Base-by-base conservation (phyloP, 2,113 vertebrate genomes). In the Etheostoma cragini region DNA sequence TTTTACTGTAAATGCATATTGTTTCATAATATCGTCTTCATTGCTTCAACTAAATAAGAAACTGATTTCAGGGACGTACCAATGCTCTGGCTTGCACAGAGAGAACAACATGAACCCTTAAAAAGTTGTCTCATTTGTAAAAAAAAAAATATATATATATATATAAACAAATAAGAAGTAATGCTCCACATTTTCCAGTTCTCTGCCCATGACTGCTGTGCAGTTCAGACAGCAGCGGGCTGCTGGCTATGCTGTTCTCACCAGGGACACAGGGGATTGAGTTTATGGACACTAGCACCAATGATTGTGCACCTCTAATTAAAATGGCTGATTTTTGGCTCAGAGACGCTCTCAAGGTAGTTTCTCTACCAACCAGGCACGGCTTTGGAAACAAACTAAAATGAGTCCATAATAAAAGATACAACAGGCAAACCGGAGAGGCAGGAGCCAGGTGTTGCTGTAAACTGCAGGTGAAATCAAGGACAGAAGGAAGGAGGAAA, bases 251-350 rank as follows among this genome's bases (percentile, higher is more conserved):
- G 62, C 53, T n/a, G 35, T 65, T 79, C 81, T 76, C 84, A 68
- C 80, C 57, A 21, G 84, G 83, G 84, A 92, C 19, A 14, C 45
- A 5, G 24, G 22, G 62, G 67, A 64, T 84, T 82, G 63, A 81
- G 68, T 86, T 82, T 87, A 82, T 87, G 78, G 81, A 88, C 66
- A 83, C 78, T 76, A 63, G 84, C 74, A 71, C 78, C 81, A 90
- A 71, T 67, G 22, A 86, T 86, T 73, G 72, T 84, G 84, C 76
- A 74, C 69, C 66, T 90, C 74, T 88, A 91, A 91, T 94, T 90
- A 94, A 90, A 91, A 87, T 47, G 80, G 77, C 67, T 76, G 68
- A 78, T 89, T 88, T 89, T 76, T 87, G 73, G 83, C 74, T 70
- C 53, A 0, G 19, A 78, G 86, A 86, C 3, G 6, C 87, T 89